Conservation (phyloP, 2,113 vertebrate genomes). For the Eulacestoma nigropectus region DNA sequence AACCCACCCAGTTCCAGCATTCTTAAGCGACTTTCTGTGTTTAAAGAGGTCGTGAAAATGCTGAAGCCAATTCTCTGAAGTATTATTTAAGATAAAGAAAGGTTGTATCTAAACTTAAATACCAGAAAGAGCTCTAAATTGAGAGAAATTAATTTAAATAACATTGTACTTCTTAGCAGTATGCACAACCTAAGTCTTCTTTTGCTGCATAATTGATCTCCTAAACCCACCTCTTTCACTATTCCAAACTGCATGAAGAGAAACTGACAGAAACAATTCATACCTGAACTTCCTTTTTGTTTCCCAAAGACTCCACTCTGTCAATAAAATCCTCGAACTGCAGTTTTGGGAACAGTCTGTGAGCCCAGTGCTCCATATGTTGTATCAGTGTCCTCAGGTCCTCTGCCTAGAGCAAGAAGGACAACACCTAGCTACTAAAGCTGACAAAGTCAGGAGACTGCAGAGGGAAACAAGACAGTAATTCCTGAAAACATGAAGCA, state of each 20-base stretch:
- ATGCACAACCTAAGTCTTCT: neutral
- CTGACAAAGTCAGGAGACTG: neutral
- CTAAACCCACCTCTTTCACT: neutral
- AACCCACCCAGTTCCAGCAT: neutral
- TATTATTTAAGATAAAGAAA: neutral
- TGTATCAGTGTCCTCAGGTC: conserved; percentile 84
- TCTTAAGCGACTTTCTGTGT: neutral
- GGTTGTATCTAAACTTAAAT: neutral
- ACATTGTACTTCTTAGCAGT: neutral
- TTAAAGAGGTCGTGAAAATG: neutral
- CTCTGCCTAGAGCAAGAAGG: conserved; percentile 74
- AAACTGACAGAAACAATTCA: neutral
- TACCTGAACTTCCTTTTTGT: conserved; percentile 96
- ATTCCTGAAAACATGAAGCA: neutral
- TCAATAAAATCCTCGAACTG: conserved; percentile 93
- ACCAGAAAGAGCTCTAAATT: neutral
- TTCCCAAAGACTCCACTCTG: conserved; percentile 84
- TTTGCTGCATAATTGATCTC: neutral
- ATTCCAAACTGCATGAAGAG: neutral
- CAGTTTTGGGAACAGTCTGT: conserved; percentile 88
- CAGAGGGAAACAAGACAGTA: neutral
- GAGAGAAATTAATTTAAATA: neutral
- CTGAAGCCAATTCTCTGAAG: neutral
- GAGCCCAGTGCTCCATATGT: conserved; percentile 98
- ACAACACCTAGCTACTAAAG: neutral